A percentile compares a stretch with the other conserved stretches of the same genome.
These are phyloP conservation scores for Anodontia alba DNA, from an alignment of 2,888 invertebrate species.

Conservation along the genomic window DNA sequence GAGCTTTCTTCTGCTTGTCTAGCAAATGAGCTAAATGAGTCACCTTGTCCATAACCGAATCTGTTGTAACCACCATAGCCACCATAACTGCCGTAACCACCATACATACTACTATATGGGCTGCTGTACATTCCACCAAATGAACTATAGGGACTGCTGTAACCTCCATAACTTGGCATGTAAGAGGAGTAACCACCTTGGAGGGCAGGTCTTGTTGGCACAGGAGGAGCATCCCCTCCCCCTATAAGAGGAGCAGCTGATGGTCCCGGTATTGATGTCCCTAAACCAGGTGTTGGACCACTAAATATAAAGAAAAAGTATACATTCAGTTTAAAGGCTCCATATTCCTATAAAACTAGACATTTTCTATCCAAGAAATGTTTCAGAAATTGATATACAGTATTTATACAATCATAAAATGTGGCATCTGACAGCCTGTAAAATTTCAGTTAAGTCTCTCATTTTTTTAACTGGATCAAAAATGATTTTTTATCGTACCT, in stretches of 20 bases:
- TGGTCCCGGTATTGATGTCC: slow-evolving; percentile 23
- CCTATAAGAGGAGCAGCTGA: slow-evolving; percentile 40
- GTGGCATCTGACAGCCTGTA: too few relatives aligned
- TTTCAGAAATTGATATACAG: too few relatives aligned
- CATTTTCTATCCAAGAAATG: too few relatives aligned
- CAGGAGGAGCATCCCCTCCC: slow-evolving; percentile 64
- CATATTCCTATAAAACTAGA: too few relatives aligned
- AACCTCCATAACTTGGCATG: slow-evolving; percentile 63
- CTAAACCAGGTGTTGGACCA: slow-evolving; percentile 34
- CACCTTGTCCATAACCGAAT: slow-evolving; percentile 55
- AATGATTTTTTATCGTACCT: too few relatives aligned
- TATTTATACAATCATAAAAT: too few relatives aligned
- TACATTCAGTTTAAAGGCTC: too few relatives aligned
- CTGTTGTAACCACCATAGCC: slow-evolving; percentile 73
- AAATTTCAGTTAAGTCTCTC: too few relatives aligned
- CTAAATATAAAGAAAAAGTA: slow-evolving; percentile 35
- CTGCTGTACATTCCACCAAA: slow-evolving; percentile 65
- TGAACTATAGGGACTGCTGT: slow-evolving; percentile 59
- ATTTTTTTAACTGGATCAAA: too few relatives aligned
- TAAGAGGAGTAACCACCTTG: slow-evolving; percentile 43
- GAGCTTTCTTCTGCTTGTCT: slow-evolving; percentile 96
- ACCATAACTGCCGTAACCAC: slow-evolving; percentile 45
- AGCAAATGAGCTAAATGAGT: slow-evolving; percentile 86
- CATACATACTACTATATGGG: slow-evolving; percentile 59
- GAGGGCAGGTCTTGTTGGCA: slow-evolving; percentile 64